Evolutionary conservation across 1,140 invertebrate genomes (phyloP).

Genomic region (Drosophila pachea): DNA sequence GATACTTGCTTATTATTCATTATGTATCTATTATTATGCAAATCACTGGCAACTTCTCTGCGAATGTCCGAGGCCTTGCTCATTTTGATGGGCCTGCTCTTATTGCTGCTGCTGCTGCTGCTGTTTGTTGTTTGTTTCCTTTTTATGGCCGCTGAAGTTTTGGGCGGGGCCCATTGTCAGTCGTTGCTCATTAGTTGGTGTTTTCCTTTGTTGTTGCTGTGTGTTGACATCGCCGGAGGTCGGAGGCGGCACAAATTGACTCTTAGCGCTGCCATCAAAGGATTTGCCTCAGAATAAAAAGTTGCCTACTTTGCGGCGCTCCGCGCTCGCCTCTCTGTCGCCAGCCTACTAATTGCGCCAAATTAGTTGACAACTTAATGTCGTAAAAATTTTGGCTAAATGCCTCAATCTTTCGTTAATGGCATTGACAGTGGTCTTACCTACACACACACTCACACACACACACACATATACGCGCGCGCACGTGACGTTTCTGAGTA

Average conservation of each 20-base stretch:
- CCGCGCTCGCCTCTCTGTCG: conserved; percentile 21
- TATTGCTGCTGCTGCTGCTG: conserved; percentile 16
- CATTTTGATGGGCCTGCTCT: conserved; percentile 41
- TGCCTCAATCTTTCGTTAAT: conserved; percentile 75
- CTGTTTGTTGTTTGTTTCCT: conserved; percentile 2
- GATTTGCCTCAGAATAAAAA: conserved; percentile 47
- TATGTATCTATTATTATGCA: conserved; percentile 73
- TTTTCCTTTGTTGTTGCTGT: conserved; percentile 11
- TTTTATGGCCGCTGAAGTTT: conserved; percentile 29
- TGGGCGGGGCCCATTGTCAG: conserved; percentile 20
- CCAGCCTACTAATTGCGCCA: conserved; percentile 56
- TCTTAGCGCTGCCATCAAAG: conserved; percentile 69
- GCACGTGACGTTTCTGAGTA: conserved; percentile 61
- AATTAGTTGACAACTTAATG: conserved; percentile 78
- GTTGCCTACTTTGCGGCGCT: conserved; percentile 35
- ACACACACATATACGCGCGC: conserved; percentile 16
- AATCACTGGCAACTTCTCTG: conserved; percentile 47
- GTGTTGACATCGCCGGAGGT: conserved; percentile 9
- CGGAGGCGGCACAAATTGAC: conserved; percentile 53
- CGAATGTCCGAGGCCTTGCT: conserved; percentile 33
- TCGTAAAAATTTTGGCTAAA: conserved; percentile 74
- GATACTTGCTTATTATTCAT: conserved; percentile 62
- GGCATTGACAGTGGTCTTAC: conserved; percentile 63
- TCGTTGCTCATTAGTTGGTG: conserved; percentile 32
- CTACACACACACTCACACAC: neutral